Base-by-base conservation (phyloP, 2,888 invertebrate species). In the Tetranychus piercei region DNA sequence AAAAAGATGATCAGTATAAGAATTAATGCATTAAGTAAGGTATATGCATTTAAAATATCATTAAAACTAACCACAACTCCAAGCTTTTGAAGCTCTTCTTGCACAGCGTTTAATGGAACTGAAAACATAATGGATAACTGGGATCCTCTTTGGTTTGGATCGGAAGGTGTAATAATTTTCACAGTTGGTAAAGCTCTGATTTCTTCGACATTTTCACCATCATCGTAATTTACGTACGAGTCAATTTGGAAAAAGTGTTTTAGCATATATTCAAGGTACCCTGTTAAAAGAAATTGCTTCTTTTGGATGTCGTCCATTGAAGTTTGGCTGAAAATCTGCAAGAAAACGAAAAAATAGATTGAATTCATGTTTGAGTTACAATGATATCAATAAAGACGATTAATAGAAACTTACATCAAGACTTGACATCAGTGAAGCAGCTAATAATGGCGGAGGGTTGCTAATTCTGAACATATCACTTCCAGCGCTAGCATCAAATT, bases 251-350 rank as follows among this genome's bases (percentile, higher is more conserved):
- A 83, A 73, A 80, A 77, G 3, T 79, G 77, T 44, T 80, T 78
- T 43, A 85, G 78, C 74, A 85, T 80, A 70, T 80, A 80, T 79
- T 86, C 86, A 74, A 86, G 79, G 78, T 86, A 86, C 1, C 84
- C 86, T 2, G 86, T 86, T 71, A 86, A 79, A 45, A 85, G 80
- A 74, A 80, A 80, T 23, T 86, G 85, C 78, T 86, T 85, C 44
- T 74, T 76, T 15, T 78, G 45, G 7, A 81, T 72, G 65, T 82
- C 81, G 20, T 82, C 80, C 79, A 86, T 81, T 1, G 80, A 80
- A 0, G 84, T 84, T 78, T 84, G 81, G 34, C 82, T 81, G 77
- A 84, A 85, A 8, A 85, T 81, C 85, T 86, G 71, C 11, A 44
- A 34, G 43, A 11, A 43, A 18, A 9, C 1, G 1, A 0, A 55